Conservation (phyloP, 2,888 invertebrate species). For the Noctua comes region DNA sequence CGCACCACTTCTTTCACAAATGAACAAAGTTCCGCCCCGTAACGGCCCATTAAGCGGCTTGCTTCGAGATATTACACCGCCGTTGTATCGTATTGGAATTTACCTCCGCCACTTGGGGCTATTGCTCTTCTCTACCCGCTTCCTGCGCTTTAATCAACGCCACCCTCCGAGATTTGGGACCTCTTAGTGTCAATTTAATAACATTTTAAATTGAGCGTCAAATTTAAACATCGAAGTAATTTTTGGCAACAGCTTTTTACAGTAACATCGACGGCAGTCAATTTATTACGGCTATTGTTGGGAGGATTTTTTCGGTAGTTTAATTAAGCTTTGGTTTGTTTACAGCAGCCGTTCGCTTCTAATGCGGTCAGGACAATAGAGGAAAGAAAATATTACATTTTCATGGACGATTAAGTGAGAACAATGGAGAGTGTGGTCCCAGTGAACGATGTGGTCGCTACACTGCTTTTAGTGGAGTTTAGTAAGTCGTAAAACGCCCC, state of each 20-base stretch:
- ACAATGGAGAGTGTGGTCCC: conserved; percentile 65
- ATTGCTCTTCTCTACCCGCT: conserved; percentile 69
- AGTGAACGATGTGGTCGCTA: conserved; percentile 41
- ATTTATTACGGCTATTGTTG: conserved; percentile 59
- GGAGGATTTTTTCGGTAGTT: conserved; percentile 55
- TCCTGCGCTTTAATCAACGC: conserved; percentile 80
- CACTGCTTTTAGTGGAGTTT: conserved; percentile 28
- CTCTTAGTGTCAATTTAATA: conserved; percentile 81
- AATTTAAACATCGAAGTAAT: conserved; percentile 70
- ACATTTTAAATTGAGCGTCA: conserved; percentile 74
- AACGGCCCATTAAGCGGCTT: conserved; percentile 80
- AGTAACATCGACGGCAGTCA: conserved; percentile 39
- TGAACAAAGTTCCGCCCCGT: conserved; percentile 79
- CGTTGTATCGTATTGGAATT: conserved; percentile 80
- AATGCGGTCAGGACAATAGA: conserved; percentile 59
- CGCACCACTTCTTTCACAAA: conserved; percentile 68
- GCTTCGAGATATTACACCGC: conserved; percentile 79
- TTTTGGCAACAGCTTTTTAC: conserved; percentile 53
- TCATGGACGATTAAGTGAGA: conserved; percentile 73
- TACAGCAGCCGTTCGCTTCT: conserved; percentile 44
- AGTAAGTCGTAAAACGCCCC: conserved; percentile 32
- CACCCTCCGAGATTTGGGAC: conserved; percentile 72
- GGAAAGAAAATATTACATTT: conserved; percentile 67
- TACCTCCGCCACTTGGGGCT: conserved; percentile 72
- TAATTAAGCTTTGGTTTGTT: conserved; percentile 60